Evolutionary conservation across 2,888 invertebrate genomes (phyloP), one percentile per base, ranked within the genome.

Genomic region (Actias luna): DNA sequence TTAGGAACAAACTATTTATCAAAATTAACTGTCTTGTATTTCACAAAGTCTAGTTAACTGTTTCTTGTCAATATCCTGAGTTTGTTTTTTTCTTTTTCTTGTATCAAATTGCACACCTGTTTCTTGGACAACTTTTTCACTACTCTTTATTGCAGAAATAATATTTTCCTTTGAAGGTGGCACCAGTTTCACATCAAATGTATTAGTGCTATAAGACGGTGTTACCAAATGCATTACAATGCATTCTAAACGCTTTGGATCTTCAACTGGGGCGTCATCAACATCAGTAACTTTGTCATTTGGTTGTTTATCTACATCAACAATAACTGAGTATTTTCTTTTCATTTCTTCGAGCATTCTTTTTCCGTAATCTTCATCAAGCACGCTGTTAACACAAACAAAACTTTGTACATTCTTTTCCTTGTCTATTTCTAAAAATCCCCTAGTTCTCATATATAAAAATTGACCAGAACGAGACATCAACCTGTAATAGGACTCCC

Each of bases 401-500:
- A 98, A 97, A 67, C 97, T 97, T 78, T 96, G 96, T 31, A 97
- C 96, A 63, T 94, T 94, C 71, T 97, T 96, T 7, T 92, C 92
- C 77, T 94, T 95, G 78, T 97, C 96, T 69, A 96, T 95, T 88
- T 98, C 98, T 61, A 98, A 93, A 77, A 95, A 97, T 12, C 98
- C 98, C 71, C 96, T 94, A 0, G 97, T 97, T 77, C 96, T 94
- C 83, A 98, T 94, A 78, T 96, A 98, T 72, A 98, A 96, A 76
- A 96, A 97, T 75, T 95, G 94, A n/a, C 97, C 97, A 62, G 96
- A 96, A 69, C 96, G 95, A 14, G 96, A 95, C 77, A 96, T 94
- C 27, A 98, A 89, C 58, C 98, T 94, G 80, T 98, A 98, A 73
- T 97, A 97, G n/a, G 97, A 97, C 73, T 95, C 95, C 12, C 98